Base-by-base conservation (phyloP, 2,797 vertebrate genomes). In the Trachurus trachurus region DNA sequence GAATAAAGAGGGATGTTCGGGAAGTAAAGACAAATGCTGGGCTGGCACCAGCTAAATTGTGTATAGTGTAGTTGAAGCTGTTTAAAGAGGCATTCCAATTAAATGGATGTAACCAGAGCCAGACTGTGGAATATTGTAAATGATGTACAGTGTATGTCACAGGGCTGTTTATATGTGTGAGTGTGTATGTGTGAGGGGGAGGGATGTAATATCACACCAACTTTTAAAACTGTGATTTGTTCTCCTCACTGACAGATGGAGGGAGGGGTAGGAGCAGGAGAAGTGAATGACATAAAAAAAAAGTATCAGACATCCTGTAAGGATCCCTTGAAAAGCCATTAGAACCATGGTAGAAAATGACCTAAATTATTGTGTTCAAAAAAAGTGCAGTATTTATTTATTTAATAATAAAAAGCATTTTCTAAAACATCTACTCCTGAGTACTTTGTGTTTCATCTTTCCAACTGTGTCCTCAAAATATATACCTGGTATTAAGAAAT, bases 361-460 rank as follows among this genome's bases (percentile, higher is more conserved):
- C 70, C 71, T 82, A 90, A 87, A 91, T 97, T 99, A 98, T 99
- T 98, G 95, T 97, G 97, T 96, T 59, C 9, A 96, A 82, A 78
- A 78, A 90, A 96, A 96, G 93, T 96, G 94, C 94, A 94, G 95
- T 98, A 98, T 99, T 99, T 99, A 98, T 96, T 96, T 95, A 95
- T 96, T 96, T 94, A 95, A 95, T 92, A 88, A 94, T 95, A 92
- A 94, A 95, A 71, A 87, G 26, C 44, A 66, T 92, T 94, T 91
- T 94, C 68, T 89, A 79, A 73, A 76, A 37, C 29, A 40, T 15
- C 29, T 47, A 47, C n/a, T 56, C 16, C 10, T 65, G 71, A 74
- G 66, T 71, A 22, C n/a, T 80, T 82, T 8, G 16, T 57, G 16
- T 58, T 37, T 13, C 19, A 54, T 58, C 34, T 56, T 59, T 42